phyloP scores from a whole-genome alignment of 2,797 vertebrate genomes.

The Smutsia gigantea region DNA sequence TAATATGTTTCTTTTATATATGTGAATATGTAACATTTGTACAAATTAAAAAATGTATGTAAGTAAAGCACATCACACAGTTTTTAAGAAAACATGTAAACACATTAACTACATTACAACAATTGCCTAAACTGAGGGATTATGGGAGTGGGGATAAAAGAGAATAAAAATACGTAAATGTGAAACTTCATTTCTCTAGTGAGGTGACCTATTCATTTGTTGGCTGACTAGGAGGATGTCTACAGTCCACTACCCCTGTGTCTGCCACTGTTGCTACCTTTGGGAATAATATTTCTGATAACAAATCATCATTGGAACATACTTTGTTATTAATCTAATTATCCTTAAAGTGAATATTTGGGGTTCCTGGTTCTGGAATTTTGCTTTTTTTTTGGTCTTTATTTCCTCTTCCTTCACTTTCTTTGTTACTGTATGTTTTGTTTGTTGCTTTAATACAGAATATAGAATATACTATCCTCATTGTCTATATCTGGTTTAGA shows the following conservation, averaged over 20 bases:
- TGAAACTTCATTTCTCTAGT: neutral
- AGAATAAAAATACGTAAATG: conserved; percentile 20
- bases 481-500: conserved; percentile 38
- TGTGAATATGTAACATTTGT: neutral
- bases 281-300: conserved; percentile 29
- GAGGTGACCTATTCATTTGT: neutral
- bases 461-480: neutral
- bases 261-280: neutral
- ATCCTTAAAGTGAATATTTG: conserved; percentile 5
- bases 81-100: conserved; percentile 36
- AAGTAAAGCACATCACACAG: neutral
- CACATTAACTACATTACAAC: neutral
- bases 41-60: neutral
- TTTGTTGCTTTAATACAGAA: conserved; percentile 29
- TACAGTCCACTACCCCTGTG: neutral
- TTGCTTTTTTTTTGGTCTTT: conserved; percentile 13
- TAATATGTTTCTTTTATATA: too few relatives aligned
- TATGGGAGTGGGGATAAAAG: neutral
- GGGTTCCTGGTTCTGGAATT: neutral
- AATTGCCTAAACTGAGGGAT: neutral
- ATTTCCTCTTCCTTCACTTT: neutral
- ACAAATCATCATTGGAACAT: neutral
- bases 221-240: neutral
- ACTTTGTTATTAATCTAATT: neutral
- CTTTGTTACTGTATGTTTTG: conserved; percentile 37